A percentile compares a stretch with the other conserved stretches of the same genome.
These are phyloP conservation scores for Sturnus vulgaris DNA, from an alignment of 2,113 vertebrate species.

Conservation along the genomic window DNA sequence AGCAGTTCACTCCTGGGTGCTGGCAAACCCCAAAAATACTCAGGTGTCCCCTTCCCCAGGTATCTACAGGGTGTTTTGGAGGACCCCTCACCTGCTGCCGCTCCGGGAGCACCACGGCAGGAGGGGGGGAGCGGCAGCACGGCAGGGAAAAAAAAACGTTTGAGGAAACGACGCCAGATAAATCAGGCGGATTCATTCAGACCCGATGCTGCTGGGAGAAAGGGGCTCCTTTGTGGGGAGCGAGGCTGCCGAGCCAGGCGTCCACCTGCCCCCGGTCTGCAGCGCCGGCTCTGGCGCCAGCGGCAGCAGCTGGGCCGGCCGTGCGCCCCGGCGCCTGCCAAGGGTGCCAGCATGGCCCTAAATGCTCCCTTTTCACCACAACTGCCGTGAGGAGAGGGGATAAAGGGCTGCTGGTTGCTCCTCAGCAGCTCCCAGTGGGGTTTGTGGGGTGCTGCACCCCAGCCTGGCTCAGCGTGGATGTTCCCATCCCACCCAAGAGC, in stretches of 20 bases:
- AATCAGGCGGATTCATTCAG: constrained; percentile 36
- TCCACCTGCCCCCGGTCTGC: constrained; percentile 33
- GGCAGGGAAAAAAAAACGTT: background rate
- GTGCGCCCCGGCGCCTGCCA: background rate
- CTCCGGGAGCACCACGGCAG: accelerated
- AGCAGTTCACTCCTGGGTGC: accelerated
- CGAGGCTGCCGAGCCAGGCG: background rate
- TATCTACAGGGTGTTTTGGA: accelerated
- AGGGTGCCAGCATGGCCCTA: background rate
- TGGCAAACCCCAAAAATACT: background rate
- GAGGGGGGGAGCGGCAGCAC: background rate
- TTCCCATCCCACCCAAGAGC: background rate
- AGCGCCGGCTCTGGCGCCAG: constrained; percentile 12
- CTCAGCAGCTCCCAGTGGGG: background rate
- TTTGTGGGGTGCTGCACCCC: background rate
- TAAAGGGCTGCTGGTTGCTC: background rate
- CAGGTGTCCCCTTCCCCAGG: background rate
- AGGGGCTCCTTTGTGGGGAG: constrained; percentile 15
- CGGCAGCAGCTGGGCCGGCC: constrained; percentile 30
- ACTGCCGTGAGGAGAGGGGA: accelerated
- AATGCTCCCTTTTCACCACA: constrained; percentile 22
- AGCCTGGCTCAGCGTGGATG: accelerated
- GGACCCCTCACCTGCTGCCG: accelerated
- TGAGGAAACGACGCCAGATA: constrained; percentile 29
- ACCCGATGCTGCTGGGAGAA: background rate